Evolutionary conservation across 2,797 vertebrate genomes (phyloP), one percentile per base, ranked within the genome.

Genomic region (Cirrhinus mrigala): DNA sequence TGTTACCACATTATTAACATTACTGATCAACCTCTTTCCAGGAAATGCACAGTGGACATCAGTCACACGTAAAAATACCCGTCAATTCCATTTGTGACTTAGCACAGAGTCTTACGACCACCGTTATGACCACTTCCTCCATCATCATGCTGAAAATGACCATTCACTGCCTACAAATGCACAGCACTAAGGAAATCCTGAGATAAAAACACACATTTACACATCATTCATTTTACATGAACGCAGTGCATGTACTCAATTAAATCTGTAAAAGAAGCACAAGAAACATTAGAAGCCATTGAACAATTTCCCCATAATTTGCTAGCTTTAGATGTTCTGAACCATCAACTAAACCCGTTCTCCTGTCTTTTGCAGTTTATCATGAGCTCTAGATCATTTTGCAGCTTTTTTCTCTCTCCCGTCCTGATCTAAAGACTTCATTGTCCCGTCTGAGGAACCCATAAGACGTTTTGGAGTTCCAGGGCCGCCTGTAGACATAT

Each of bases 401-500:
- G 66, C 37, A 48, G 54, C 52, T 54, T 68, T 58, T 58, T 44
- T 44, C 33, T 40, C 29, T 76, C 27, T 18, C 44, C 27, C 6
- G 7, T 24, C 29, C 82, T 68, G 33, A 85, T 73, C 68, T 85
- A 85, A 85, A 74, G 66, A 71, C 24, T 79, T 62, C 44, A 80
- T 48, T 60, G 44, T 24, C 54, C 77, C 20, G 52, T 84, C 76
- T 56, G 48, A 83, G 68, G 66, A 90, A 58, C 66, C 66, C 77
- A 79, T 77, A 79, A 88, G 77, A 83, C 64, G n/a, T 78, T 81
- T 85, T 85, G 70, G 76, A 87, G 83, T 81, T 82, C 37, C 68
- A 40, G 6, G 50, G 83, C 85, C 85, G 69, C 79, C 87, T 50
- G 85, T 86, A 90, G 85, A 90, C 87, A 85, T 85, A 88, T 86